Evolutionary conservation across 2,888 invertebrate genomes (phyloP).

Genomic region (Cantharis rustica): DNA sequence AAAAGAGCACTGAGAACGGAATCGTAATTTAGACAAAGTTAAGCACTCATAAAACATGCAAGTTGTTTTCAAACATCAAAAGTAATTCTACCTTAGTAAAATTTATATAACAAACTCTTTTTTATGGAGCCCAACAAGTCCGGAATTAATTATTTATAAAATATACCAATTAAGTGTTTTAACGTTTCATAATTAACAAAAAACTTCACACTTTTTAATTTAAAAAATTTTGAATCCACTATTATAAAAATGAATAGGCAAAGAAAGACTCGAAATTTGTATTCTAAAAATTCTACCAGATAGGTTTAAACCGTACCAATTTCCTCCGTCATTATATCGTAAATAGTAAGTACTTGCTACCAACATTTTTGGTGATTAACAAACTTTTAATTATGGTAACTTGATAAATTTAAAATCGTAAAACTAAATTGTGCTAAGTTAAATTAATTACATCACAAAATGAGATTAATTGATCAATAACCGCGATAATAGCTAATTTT

Average conservation of each 20-base stretch:
- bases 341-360: background rate
- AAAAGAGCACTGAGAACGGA: conserved; percentile 16
- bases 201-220: background rate
- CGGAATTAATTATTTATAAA: background rate
- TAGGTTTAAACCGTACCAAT: background rate
- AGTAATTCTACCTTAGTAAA: conserved; percentile 19
- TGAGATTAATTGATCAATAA: background rate
- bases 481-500: background rate
- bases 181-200: background rate
- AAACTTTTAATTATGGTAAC: background rate
- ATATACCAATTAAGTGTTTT: background rate
- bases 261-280: background rate
- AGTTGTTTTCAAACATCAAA: conserved; percentile 15
- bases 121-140: background rate
- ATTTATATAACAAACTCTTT: conserved; percentile 14
- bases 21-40: conserved; percentile 20
- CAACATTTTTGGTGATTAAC: background rate
- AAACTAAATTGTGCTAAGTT: background rate
- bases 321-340: background rate
- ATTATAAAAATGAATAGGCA: background rate
- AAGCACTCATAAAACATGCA: conserved; percentile 19
- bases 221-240: background rate
- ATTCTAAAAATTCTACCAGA: background rate
- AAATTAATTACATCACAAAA: background rate
- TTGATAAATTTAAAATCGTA: background rate